phyloP scores from a whole-genome alignment of 2,113 vertebrate species.

The Meleagris gallopavo region DNA sequence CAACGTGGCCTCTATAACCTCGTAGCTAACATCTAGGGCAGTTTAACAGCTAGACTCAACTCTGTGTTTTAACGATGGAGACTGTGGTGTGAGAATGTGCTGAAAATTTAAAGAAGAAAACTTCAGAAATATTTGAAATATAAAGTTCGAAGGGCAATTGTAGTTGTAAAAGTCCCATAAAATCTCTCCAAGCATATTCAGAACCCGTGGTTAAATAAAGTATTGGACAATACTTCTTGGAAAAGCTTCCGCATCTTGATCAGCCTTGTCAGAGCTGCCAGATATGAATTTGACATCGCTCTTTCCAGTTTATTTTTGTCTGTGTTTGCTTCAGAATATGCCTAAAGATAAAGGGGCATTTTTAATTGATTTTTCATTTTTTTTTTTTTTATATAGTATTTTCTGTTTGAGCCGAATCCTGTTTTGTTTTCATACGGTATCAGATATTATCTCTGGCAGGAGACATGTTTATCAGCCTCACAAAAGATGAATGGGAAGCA shows the following conservation, averaged over 20 bases:
- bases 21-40: not conserved
- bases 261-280: slow-evolving; percentile 1
- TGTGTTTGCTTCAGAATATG: not conserved
- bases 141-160: not conserved
- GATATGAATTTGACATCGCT: not conserved
- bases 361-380: slow-evolving; percentile 18
- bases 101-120: not conserved
- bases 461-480: not conserved
- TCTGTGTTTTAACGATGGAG: not conserved
- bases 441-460: not conserved
- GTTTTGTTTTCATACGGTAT: not conserved
- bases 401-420: not conserved
- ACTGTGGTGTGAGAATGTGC: not conserved
- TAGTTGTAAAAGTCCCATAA: not conserved
- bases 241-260: not conserved
- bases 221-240: not conserved
- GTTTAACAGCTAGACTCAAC: not conserved
- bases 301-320: not conserved
- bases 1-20: not conserved
- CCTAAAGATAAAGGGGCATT: not conserved
- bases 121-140: not conserved
- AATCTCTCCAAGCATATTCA: not conserved
- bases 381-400: not conserved
- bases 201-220: not conserved
- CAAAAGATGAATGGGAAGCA: not conserved